Percentiles rank a stretch among this genome's conserved stretches.
Conservation (phyloP, 2,888 invertebrate genomes). For the Acanthosepion pharaonis region DNA sequence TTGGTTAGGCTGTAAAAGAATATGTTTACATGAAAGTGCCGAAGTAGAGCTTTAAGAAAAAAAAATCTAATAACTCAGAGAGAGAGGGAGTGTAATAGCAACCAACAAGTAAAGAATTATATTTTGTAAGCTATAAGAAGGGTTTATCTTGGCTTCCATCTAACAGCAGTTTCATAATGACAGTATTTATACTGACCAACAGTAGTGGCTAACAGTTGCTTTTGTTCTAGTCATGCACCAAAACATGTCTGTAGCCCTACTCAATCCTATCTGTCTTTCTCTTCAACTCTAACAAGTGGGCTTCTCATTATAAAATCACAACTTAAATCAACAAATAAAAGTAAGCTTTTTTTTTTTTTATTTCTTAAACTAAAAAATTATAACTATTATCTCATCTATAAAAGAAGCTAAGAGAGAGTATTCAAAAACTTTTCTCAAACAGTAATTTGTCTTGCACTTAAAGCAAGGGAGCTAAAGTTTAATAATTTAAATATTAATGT, state of each 20-base stretch:
- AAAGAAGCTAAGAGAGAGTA: background rate
- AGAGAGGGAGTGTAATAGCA: background rate
- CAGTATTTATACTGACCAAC: conserved; percentile 23
- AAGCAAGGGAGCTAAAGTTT: too few relatives aligned
- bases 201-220: background rate
- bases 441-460: too few relatives aligned
- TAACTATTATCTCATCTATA: background rate
- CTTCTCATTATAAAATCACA: background rate
- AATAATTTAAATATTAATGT: too few relatives aligned
- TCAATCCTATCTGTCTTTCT: background rate
- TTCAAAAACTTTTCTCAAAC: background rate
- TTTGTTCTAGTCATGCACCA: conserved; percentile 13
- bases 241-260: background rate
- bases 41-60: background rate
- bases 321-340: background rate
- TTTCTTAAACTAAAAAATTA: too few relatives aligned
- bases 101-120: background rate
- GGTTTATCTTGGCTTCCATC: background rate
- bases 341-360: too few relatives aligned
- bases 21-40: background rate
- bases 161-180: background rate
- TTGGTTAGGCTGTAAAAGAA: background rate
- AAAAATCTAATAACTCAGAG: background rate
- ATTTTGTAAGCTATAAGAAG: background rate
- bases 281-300: background rate